Evolutionary conservation across 2,797 vertebrate species (phyloP), one percentile per base, ranked within the genome.

Genomic region (Schizopygopsis malacanthus): DNA sequence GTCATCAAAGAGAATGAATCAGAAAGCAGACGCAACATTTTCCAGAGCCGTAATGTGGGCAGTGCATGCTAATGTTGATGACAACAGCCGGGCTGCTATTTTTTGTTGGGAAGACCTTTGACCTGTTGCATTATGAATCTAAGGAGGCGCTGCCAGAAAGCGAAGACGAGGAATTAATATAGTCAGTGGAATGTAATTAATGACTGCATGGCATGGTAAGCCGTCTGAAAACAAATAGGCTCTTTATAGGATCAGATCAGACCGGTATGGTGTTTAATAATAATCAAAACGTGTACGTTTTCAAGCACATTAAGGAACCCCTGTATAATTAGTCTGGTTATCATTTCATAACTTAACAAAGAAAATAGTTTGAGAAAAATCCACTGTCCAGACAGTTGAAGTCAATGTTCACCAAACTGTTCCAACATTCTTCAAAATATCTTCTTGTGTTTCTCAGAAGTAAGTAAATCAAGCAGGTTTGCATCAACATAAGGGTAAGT

Each of bases 1-100:
- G 91, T 96, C 95, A 95, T 90, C 94, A 94, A 90, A 91, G 89
- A 87, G 88, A 92, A 86, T 92, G 92, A 93, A 85, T 86, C 83
- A 89, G 87, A 88, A 90, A 88, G 93, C 92, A 91, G 93, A 91
- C 91, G 91, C 89, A 89, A 89, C 87, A 88, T 84, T 90, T 87
- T 89, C 87, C 86, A 85, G 87, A 88, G 90, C 85, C 77, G 76
- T 78, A 83, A 81, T 78, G 82, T 52, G 50, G 84, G 88, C 86
- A 87, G 85, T 79, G 81, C 20, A 6, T 72, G 84, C n/a, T 67
- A 20, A 81, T 10, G 61, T 22, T 37, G 39, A 52, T 77, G 84
- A 85, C 80, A 85, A 83, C 67, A 70, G 50, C 47, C 15, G n/a
- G 54, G 76, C 9, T 79, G 83, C 13, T 20, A 47, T 79, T 84